Conservation (phyloP, 2,113 vertebrate genomes). For the Euleptes europaea region DNA sequence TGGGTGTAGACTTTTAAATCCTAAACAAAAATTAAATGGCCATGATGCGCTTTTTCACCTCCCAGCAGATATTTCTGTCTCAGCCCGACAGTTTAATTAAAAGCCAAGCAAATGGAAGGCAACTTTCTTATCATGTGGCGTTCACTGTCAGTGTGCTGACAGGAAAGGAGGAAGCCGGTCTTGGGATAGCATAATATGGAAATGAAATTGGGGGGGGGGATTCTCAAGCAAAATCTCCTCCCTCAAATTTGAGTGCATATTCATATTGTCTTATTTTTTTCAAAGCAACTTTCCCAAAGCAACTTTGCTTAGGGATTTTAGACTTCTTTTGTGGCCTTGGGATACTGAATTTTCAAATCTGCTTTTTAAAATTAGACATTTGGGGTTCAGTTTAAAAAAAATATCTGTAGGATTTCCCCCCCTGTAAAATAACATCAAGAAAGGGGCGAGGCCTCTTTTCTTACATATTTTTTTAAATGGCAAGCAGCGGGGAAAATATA, state of each 20-base stretch:
- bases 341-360: neutral
- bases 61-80: constrained; percentile 27
- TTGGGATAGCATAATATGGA: neutral
- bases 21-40: constrained; percentile 47
- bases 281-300: neutral
- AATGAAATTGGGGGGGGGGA: neutral
- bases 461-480: neutral
- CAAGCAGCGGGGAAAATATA: neutral
- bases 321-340: neutral
- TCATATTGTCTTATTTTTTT: neutral
- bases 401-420: neutral
- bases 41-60: constrained; percentile 26
- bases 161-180: neutral
- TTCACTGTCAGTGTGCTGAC: neutral
- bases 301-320: neutral
- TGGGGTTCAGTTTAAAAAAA: neutral
- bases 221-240: neutral
- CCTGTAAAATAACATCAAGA: too few relatives aligned
- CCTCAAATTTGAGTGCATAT: neutral
- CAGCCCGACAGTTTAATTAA: constrained; percentile 47
- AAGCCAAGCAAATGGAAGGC: constrained; percentile 33
- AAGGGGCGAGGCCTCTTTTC: too few relatives aligned
- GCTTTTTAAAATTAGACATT: neutral
- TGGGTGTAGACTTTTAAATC: constrained; percentile 29
- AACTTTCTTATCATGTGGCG: constrained; percentile 7